Evolutionary conservation across 2,113 vertebrate species (phyloP), one percentile per base, ranked within the genome.

Genomic region (Anarrhichthys ocellatus): DNA sequence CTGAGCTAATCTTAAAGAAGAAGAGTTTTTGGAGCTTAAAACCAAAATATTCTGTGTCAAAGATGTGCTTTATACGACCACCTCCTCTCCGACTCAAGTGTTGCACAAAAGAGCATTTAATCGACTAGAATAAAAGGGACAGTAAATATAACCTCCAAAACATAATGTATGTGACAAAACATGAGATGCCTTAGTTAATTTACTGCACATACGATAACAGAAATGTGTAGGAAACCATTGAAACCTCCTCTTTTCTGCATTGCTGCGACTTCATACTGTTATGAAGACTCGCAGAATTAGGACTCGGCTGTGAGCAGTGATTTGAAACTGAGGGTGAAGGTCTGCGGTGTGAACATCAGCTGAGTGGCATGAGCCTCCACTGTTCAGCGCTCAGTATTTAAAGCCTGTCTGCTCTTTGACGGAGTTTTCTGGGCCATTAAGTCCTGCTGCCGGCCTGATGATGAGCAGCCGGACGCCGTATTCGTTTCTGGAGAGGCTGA

Each of bases 401-500:
- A 92, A 88, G 87, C 87, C 89, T 66, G 78, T 70, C 88, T 82
- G 88, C 86, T 91, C 92, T 94, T 80, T 88, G 91, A 90, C 92
- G 87, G 86, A 87, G 87, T 94, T 94, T 96, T 96, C 94, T 88
- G 93, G 91, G 77, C 81, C 95, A 95, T 96, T 95, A 95, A 94
- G 86, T 93, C 84, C 88, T 83, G 88, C 84, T 89, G 89, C 82
- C 48, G 84, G 88, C 80, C 87, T 83, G 90, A 91, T 94, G 94
- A 95, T 87, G 90, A 92, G 86, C 50, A 86, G 78, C 81, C 86
- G 78, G 88, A 87, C 84, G n/a, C 73, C 76, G 74, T 38, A 86
- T 73, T 88, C 38, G 18, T 78, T 78, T 84, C 61, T 65, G 58
- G 44, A 69, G 86, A 85, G 81, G 84, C 7, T 76, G 78, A 65